These are phyloP conservation scores for Microplitis manilae DNA, from an alignment of 2,888 invertebrate genomes.

Conservation along the genomic window DNA sequence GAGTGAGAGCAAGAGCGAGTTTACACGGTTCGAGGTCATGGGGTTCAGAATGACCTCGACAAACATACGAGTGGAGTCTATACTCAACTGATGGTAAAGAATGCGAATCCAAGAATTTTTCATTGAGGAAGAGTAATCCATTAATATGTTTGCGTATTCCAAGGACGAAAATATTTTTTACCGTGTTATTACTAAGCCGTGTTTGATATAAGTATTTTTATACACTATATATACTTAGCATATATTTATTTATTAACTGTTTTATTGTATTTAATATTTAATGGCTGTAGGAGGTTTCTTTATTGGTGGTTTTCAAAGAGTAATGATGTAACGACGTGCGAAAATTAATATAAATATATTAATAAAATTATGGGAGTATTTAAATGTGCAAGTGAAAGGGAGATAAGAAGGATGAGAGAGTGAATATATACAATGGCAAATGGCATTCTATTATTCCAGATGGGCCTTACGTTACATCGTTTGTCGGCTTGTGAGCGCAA, in stretches of 20 bases:
- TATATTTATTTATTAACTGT: background rate
- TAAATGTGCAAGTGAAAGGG: constrained; percentile 42
- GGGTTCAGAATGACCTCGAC: constrained; percentile 29
- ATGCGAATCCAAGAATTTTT: constrained; percentile 28
- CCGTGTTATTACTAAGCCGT: constrained; percentile 20
- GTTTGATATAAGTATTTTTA: constrained; percentile 5
- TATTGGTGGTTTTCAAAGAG: too few species aligned
- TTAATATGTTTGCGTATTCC: constrained; percentile 33
- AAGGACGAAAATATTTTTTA: constrained; percentile 26
- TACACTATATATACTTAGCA: background rate
- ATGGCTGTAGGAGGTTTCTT: too few species aligned
- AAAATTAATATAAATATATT: constrained; percentile 22
- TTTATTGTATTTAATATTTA: too few species aligned
- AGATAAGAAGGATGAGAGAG: constrained; percentile 41
- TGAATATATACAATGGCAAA: constrained; percentile 66
- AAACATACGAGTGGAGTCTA: constrained; percentile 22
- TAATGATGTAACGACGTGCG: constrained; percentile 1
- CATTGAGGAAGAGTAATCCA: constrained; percentile 29
- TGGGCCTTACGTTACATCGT: constrained; percentile 53
- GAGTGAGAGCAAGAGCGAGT: constrained; percentile 22
- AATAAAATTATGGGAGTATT: constrained; percentile 15
- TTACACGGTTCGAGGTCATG: constrained; percentile 40
- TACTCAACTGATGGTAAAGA: constrained; percentile 14
- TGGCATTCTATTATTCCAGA: constrained; percentile 71
- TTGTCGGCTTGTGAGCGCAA: constrained; percentile 25